Conservation (phyloP, 2,888 invertebrate species). For the Arge pagana region DNA sequence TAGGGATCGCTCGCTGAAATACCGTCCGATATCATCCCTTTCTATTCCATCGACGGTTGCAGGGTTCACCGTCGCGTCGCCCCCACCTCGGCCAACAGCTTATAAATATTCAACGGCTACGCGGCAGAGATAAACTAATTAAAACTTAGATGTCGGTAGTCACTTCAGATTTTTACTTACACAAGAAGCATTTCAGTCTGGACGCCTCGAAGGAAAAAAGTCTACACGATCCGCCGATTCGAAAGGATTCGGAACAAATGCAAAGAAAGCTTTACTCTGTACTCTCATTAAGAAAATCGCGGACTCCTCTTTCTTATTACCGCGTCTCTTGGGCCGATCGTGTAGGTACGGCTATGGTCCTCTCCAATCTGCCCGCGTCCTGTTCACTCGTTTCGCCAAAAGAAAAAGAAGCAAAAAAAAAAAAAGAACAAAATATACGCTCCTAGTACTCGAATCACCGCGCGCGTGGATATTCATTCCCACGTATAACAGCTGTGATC, state of each 20-base stretch:
- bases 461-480: no score
- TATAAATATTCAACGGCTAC: conserved; percentile 60
- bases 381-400: no score
- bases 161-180: conserved; percentile 60
- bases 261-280: conserved; percentile 58
- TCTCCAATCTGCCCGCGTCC: no score
- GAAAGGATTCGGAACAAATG: conserved; percentile 35
- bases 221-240: conserved; percentile 52
- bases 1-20: no score
- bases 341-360: no score
- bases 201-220: conserved; percentile 48
- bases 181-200: conserved; percentile 58
- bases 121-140: conserved; percentile 60
- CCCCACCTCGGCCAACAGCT: conserved; percentile 43
- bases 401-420: no score
- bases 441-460: no score
- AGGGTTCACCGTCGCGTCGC: not conserved
- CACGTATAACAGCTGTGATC: no score
- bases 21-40: conserved; percentile 19
- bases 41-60: conserved; percentile 9
- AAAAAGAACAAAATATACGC: no score
- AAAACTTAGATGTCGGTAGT: conserved; percentile 60
- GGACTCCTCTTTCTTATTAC: conserved; percentile 31
- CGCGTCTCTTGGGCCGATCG: not conserved
- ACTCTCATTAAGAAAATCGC: conserved; percentile 57